Evolutionary conservation across 2,113 vertebrate species (phyloP).

Genomic region (Origma solitaria): DNA sequence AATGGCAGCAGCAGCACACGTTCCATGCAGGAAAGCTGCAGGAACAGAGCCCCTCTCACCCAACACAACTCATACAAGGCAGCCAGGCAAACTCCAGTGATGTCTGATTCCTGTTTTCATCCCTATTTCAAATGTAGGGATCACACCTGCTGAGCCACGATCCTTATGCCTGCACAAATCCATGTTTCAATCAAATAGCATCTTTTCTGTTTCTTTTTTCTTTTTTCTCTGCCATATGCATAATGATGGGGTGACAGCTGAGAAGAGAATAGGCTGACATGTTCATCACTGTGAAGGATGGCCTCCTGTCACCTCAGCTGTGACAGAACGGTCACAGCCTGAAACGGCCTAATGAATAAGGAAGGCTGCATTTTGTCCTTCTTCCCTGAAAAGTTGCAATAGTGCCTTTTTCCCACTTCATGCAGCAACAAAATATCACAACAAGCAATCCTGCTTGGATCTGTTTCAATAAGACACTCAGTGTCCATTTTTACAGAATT

Average conservation of each 20-base stretch:
- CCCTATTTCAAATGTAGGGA: neutral
- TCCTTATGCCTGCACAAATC: neutral
- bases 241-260: neutral
- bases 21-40: neutral
- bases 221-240: neutral
- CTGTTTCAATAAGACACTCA: neutral
- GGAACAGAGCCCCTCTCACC: neutral
- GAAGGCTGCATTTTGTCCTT: neutral
- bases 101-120: neutral
- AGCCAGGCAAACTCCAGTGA: slow-evolving; percentile 14
- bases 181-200: neutral
- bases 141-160: neutral
- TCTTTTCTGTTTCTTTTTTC: neutral
- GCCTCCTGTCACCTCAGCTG: neutral
- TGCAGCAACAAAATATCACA: neutral
- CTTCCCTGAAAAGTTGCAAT: neutral
- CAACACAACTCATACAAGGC: neutral
- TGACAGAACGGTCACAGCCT: neutral
- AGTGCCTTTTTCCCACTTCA: neutral
- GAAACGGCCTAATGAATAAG: neutral
- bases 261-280: neutral
- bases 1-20: neutral
- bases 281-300: neutral
- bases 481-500: neutral
- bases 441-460: neutral